phyloP scores from a whole-genome alignment of 2,888 invertebrate species.

The Criorhina ranunculi region DNA sequence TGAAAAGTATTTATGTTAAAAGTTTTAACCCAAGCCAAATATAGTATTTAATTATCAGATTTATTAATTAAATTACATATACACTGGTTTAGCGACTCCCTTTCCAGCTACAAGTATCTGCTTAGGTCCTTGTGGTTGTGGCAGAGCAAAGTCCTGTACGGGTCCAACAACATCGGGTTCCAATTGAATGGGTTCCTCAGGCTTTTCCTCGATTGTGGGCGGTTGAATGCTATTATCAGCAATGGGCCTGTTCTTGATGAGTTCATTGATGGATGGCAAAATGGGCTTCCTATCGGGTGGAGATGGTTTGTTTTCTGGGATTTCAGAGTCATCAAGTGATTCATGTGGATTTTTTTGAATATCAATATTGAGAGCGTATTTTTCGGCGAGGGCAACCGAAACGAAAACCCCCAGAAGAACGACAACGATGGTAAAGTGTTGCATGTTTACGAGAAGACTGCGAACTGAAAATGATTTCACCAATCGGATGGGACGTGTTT shows the following conservation, averaged over 20 bases:
- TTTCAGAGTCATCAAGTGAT: background rate
- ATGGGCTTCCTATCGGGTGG: constrained; percentile 12
- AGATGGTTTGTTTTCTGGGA: background rate
- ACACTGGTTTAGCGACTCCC: background rate
- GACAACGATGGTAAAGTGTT: constrained; percentile 25
- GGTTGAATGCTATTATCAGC: constrained; percentile 9
- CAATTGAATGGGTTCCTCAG: background rate
- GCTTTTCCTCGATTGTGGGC: constrained; percentile 27
- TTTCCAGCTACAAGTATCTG: background rate
- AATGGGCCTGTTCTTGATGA: background rate
- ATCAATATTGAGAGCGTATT: background rate
- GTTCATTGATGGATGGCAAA: background rate
- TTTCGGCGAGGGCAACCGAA: constrained; percentile 14
- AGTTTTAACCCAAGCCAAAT: constrained; percentile 57
- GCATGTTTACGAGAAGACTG: constrained; percentile 49
- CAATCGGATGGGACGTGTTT: background rate
- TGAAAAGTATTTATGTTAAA: constrained; percentile 1
- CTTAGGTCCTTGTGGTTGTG: background rate
- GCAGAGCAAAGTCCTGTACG: background rate
- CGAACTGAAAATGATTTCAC: constrained; percentile 7
- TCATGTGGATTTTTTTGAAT: background rate
- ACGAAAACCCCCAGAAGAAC: constrained; percentile 40
- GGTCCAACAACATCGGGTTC: constrained; percentile 9
- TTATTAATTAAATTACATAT: constrained; percentile 58
- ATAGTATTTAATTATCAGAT: constrained; percentile 62